These are phyloP conservation scores for Globodera rostochiensis DNA, from an alignment of 1,140 invertebrate genomes.

Conservation along the genomic window DNA sequence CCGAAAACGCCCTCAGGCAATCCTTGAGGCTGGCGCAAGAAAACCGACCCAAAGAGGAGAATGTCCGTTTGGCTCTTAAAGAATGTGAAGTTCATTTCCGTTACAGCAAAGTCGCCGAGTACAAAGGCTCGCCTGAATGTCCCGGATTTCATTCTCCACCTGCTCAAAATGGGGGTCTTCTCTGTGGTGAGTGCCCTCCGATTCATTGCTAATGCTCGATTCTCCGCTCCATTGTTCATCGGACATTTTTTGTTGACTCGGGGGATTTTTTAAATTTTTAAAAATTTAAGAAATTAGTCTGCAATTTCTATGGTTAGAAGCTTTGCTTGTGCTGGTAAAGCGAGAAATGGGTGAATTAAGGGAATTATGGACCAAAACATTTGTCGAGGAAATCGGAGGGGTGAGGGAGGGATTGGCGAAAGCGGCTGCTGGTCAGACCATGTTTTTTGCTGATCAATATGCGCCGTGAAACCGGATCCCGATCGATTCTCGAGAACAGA, in stretches of 20 bases:
- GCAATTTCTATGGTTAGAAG: too few relatives aligned
- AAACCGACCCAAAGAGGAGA: constrained; percentile 39
- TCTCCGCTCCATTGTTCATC: neutral
- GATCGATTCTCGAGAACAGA: neutral
- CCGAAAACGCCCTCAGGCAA: constrained; percentile 17
- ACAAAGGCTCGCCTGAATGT: constrained; percentile 8
- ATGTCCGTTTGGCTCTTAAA: constrained; percentile 13
- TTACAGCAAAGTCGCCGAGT: neutral
- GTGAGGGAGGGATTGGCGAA: neutral
- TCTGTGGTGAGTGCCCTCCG: constrained; percentile 1
- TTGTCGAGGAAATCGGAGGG: neutral
- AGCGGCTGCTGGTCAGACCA: neutral
- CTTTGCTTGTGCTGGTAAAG: neutral
- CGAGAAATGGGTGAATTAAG: neutral
- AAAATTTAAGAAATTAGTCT: neutral
- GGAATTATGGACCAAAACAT: constrained; percentile 6
- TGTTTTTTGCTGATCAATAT: constrained; percentile 15
- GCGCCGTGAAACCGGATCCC: neutral
- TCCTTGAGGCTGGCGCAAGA: constrained; percentile 29
- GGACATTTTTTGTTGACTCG: neutral
- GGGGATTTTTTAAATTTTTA: neutral
- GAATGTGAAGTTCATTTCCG: too few relatives aligned
- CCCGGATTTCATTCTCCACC: constrained; percentile 21
- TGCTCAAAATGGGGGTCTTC: constrained; percentile 33
- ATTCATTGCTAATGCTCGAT: neutral